Conservation (phyloP, 1,140 invertebrate genomes). For the Stegodyphus dumicola region DNA sequence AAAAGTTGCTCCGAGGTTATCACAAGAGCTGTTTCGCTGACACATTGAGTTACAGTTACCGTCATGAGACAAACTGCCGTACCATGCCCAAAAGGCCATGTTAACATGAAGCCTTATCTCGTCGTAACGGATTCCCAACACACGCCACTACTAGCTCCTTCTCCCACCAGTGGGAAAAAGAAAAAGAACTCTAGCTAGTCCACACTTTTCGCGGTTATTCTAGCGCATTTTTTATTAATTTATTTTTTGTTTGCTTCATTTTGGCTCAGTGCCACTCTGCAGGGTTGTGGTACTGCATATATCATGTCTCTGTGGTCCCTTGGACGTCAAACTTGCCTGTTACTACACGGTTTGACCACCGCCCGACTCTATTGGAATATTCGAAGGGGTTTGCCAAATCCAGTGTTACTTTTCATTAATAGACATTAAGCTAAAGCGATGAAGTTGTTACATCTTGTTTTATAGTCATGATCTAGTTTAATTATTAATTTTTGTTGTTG, state of each 20-base stretch:
- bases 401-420: not conserved
- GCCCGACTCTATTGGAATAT: not conserved
- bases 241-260: not conserved
- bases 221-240: not conserved
- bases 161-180: not conserved
- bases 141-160: too few relatives aligned
- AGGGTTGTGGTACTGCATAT: constrained; percentile 27
- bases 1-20: not conserved
- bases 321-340: constrained; percentile 23
- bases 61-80: not conserved
- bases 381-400: not conserved
- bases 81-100: constrained; percentile 3
- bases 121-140: constrained; percentile 20
- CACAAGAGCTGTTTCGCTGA: not conserved
- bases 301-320: constrained; percentile 44
- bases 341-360: not conserved
- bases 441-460: not conserved
- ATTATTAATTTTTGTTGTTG: not conserved
- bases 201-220: not conserved
- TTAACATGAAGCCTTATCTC: constrained; percentile 39
- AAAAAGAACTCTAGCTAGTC: not conserved
- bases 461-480: not conserved
- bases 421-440: not conserved
- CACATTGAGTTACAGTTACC: not conserved
- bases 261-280: constrained; percentile 42